phyloP scores from a whole-genome alignment of 1,140 invertebrate genomes.

The Apis dorsata region DNA sequence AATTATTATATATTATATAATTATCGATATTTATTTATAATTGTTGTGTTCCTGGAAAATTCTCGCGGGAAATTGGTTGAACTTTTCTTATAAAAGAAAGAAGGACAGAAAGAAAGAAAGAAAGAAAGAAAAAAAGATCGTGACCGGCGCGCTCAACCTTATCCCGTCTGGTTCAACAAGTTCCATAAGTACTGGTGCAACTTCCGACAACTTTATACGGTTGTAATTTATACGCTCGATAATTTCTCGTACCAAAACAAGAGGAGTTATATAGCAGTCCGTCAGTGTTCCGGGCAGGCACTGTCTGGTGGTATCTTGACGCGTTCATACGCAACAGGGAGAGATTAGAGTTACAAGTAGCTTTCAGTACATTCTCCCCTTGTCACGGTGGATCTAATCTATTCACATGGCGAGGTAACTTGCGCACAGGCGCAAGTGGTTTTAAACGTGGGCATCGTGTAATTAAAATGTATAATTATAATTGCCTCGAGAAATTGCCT shows the following conservation, averaged over 20 bases:
- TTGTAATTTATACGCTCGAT: conserved; percentile 34
- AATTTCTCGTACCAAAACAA: conserved; percentile 10
- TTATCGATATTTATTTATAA: too few relatives aligned
- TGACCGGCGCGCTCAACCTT: neutral
- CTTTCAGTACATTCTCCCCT: neutral
- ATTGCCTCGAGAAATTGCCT: neutral
- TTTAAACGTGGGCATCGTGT: neutral
- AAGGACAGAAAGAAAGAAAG: too few relatives aligned
- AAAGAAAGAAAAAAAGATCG: neutral
- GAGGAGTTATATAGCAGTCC: neutral
- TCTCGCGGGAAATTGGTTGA: too few relatives aligned
- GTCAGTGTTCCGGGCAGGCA: neutral
- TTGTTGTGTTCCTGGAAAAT: too few relatives aligned
- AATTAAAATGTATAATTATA: conserved; percentile 1
- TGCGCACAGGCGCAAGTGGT: neutral
- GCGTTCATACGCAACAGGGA: neutral
- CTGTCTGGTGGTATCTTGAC: conserved; percentile 17
- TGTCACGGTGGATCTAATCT: conserved; percentile 23
- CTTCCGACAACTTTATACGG: conserved; percentile 34
- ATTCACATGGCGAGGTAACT: neutral
- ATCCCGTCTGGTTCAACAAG: conserved; percentile 13
- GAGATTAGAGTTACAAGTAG: conserved; percentile 29
- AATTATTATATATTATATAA: too few relatives aligned
- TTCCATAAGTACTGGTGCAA: conserved; percentile 16
- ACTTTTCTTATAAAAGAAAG: too few relatives aligned